Base-by-base conservation (phyloP, 2,797 vertebrate genomes). In the Enteromius unitaeniatus region DNA sequence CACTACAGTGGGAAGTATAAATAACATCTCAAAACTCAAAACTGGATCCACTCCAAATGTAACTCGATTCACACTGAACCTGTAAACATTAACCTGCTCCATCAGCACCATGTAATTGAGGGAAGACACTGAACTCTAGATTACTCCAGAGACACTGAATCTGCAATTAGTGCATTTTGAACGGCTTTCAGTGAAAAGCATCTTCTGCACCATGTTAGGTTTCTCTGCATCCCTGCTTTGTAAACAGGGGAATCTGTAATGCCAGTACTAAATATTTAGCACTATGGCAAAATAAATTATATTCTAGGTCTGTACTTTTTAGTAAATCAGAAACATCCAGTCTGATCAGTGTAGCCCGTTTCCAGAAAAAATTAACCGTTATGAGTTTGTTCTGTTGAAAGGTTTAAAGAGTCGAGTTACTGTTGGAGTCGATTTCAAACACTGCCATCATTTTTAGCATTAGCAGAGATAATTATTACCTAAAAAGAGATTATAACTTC, bases 51-150 rank as follows among this genome's bases (percentile, higher is more conserved):
- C 0, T 47, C 42, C 40, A 78, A 34, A 64, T 34, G 77, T 78
- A 78, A 67, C 77, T 49, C 7, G 6, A 65, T 65, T 78, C 77
- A 47, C 76, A 49, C 23, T 31, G 60, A 34, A 65, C 42, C 60
- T 51, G 58, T 79, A 62, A 49, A 14, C 60, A 79, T 67, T 42
- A 60, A 77, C 74, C 74, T 60, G 37, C 34, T 26, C 37, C 74
- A 60, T 60, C 45, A 79, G 19, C 77, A 79, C 19, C 76, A 11
- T 79, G 62, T 79, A 69, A 70, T 67, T 70, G 47, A 80, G 47
- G 78, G 78, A 58, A 69, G 65, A 37, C 64, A 53, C 47, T 80
- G 65, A 80, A 70, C 49, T 42, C 65, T 69, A 68, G 11, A 34
- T 51, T 53, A 51, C 78, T 79, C 62, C 11, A 53, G 26, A 68